Base-by-base conservation (phyloP, 2,797 vertebrate genomes). In the Pampus argenteus region DNA sequence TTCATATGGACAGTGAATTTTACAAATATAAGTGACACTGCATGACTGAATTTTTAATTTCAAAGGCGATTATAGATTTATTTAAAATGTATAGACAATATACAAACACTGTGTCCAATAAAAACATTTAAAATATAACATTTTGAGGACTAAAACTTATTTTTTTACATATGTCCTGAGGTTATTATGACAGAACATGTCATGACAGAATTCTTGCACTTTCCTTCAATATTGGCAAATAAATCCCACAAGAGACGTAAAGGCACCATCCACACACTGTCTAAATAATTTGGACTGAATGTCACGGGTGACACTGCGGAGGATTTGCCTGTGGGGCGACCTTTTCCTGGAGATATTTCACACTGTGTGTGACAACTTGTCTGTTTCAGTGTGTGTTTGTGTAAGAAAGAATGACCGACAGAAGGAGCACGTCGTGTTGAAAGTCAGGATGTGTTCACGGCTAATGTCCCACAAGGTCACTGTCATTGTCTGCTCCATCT, bases 301-400 rank as follows among this genome's bases (percentile, higher is more conserved):
- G 58, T 82, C 45, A 50, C 8, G 5, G 52, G 23, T 51, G 52
- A 48, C 54, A 7, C 38, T 47, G 48, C 2, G 40, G 11, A 71
- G 47, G 51, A 44, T 66, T 49, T 28, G 14, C 22, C 72, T 2
- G 3, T 1, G 9, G 66, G 51, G 17, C 13, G 50, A 67, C 61
- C 31, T 78, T 28, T 55, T 71, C 42, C 17, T 34, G 54, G 17
- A 38, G 63, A 77, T 64, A 52, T 50, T 66, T 84, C 67, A 55
- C 76, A 61, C 55, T 13, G 65, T 56, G 64, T 20, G 40, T 51
- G 29, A 56, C 54, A 22, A 60, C 57, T 52, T 20, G 52, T 58
- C 40, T 58, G 49, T 50, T 45, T 55, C 36, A 18, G 40, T 8
- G 1, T 9, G 22, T 20, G 50, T 55, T 28, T 55, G 55, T 3